Base-by-base conservation (phyloP, 92 coral and sea anemone genomes). In the Nematostella vectensis region DNA sequence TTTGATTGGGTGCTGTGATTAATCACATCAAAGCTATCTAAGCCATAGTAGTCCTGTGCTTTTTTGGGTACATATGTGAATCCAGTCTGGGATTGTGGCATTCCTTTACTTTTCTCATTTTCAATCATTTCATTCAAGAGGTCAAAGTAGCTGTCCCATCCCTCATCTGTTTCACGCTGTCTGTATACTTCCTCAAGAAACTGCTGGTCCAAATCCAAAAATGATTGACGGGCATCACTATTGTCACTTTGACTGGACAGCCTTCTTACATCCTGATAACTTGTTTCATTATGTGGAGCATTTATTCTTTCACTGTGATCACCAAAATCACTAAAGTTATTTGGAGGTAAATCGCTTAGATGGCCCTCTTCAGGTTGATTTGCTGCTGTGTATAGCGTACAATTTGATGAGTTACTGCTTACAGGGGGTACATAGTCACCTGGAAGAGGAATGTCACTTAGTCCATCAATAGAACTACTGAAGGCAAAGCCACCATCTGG, bases 71-170 rank as follows among this genome's bases (percentile, higher is more conserved):
- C 17, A 9, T 18, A 8, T 10, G 19, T 27, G 19, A 33, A 8
- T 22, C 20, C 39, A 16, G 20, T 26, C 11, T 23, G n/a, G 16
- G 3, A 0, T 4, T 55, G 40, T 11, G 29, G 40, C 15, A n/a
- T 15, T 10, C 1, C 50, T 17, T 31, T 18, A 50, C 13, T 16
- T 4, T 51, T 31, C 29, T 64, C 40, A 53, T 42, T 47, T 53
- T 51, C 25, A 4, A 54, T 17, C 10, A 47, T 38, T 15, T 74
- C 69, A 15, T 65, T 68, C 23, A 83, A 48, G 9, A 83, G 31
- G 27, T 83, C 67, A 45, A 67, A 74, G 50, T 83, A 83, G 36
- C 73, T 73, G 44, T 70, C 61, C 94, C 94, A 83, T 25, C 85
- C 82, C 21, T 78, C 94, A n/a, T 26, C 48, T 16, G 59, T 54